Percentiles rank a stretch among this genome's conserved stretches.
Conservation (phyloP, 2,797 vertebrate species). For the Cichlasoma orientale region DNA sequence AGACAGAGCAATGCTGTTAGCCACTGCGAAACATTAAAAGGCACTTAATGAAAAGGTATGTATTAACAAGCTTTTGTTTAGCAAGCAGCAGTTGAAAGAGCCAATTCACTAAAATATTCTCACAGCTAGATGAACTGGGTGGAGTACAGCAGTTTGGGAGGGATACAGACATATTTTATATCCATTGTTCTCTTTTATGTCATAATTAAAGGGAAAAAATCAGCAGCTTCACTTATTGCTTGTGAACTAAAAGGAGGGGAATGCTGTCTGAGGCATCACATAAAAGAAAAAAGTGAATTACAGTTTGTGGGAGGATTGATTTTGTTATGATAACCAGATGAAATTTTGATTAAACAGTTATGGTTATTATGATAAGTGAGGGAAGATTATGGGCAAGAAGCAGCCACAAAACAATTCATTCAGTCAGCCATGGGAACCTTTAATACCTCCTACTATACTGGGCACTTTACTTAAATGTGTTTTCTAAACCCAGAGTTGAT, state of each 20-base stretch:
- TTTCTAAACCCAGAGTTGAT: conserved; percentile 36
- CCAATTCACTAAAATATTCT: conserved; percentile 30
- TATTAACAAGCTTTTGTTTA: conserved; percentile 54
- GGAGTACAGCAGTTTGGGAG: conserved; percentile 11
- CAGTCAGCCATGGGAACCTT: conserved; percentile 70
- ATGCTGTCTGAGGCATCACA: conserved; percentile 23
- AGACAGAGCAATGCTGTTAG: conserved; percentile 45
- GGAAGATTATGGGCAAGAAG: conserved; percentile 57
- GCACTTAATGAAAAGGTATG: conserved; percentile 21
- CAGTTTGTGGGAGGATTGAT: conserved; percentile 28
- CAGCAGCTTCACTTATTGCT: conserved; percentile 24
- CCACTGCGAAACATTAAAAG: conserved; percentile 34
- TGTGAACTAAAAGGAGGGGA: conserved; percentile 36
- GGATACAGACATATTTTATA: conserved; percentile 19
- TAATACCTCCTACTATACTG: conserved; percentile 43
- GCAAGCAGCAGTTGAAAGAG: conserved; percentile 56
- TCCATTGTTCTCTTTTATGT: conserved; percentile 40
- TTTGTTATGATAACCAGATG: conserved; percentile 53
- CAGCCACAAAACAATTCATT: conserved; percentile 73
- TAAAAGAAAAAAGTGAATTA: conserved; percentile 36
- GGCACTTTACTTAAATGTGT: conserved; percentile 45
- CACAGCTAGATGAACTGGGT: conserved; percentile 29
- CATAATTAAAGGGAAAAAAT: conserved; percentile 26
- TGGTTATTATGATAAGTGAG: conserved; percentile 59
- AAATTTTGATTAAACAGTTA: conserved; percentile 73